Percentiles rank a stretch among this genome's conserved stretches.
Evolutionary conservation across 1,140 invertebrate genomes (phyloP).

Genomic region (Spodoptera frugiperda): DNA sequence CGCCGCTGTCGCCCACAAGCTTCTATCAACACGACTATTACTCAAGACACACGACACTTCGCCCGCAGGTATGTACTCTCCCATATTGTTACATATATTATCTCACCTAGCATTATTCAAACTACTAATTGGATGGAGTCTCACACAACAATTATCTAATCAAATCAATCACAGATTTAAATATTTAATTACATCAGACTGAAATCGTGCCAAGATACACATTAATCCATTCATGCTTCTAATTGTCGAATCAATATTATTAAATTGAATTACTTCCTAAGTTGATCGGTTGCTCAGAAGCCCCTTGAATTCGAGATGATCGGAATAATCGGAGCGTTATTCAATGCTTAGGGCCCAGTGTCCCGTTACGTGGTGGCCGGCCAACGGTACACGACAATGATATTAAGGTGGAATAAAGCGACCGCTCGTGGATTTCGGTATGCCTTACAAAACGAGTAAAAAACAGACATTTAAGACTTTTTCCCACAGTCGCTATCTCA

Average conservation of each 20-base stretch:
- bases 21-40: constrained; percentile 84
- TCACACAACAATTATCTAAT: background rate
- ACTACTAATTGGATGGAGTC: too few relatives aligned
- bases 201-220: background rate
- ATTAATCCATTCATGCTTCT: constrained; percentile 15
- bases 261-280: background rate
- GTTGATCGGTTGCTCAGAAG: background rate
- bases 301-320: constrained; percentile 47
- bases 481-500: background rate
- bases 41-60: constrained; percentile 78
- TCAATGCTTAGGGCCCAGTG: constrained; percentile 52
- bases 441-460: constrained; percentile 5
- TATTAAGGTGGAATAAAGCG: constrained; percentile 56
- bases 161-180: background rate
- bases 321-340: constrained; percentile 44
- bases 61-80: constrained; percentile 78
- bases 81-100: background rate
- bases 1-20: constrained; percentile 78
- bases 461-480: background rate
- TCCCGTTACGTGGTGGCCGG: constrained; percentile 54
- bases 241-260: constrained; percentile 1
- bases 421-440: constrained; percentile 33
- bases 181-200: constrained; percentile 10
- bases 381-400: constrained; percentile 63
- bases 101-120: background rate